phyloP scores from a whole-genome alignment of 2,113 vertebrate species.

The Sturnus vulgaris region DNA sequence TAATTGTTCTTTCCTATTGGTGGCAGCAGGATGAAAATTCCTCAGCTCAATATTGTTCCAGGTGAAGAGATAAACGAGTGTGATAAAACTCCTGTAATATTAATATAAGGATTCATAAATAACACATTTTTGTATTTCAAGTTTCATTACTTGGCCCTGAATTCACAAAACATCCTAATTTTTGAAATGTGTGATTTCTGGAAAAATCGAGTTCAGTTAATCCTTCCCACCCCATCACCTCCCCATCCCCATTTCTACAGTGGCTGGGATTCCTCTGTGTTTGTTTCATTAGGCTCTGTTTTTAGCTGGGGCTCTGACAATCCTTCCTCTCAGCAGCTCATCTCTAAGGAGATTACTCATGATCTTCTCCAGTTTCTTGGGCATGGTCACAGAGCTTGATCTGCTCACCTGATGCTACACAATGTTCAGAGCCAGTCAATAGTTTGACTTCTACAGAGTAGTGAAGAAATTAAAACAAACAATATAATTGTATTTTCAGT shows the following conservation, averaged over 20 bases:
- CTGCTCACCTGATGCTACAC: neutral
- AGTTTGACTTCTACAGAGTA: neutral
- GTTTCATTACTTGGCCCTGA: neutral
- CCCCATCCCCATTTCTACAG: neutral
- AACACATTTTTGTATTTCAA: neutral
- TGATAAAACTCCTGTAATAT: neutral
- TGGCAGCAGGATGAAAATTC: neutral
- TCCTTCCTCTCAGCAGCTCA: neutral
- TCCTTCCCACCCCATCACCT: neutral
- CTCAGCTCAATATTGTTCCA: neutral
- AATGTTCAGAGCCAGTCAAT: neutral
- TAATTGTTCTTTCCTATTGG: neutral
- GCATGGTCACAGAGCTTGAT: neutral
- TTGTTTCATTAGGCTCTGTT: neutral
- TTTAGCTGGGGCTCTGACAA: neutral
- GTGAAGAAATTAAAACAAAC: neutral
- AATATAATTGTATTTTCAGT: neutral
- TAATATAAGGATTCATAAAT: neutral
- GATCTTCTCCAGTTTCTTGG: neutral
- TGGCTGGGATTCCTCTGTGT: neutral
- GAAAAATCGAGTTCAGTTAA: neutral
- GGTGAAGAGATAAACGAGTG: neutral
- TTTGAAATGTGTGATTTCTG: neutral
- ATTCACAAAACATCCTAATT: neutral
- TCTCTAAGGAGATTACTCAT: neutral